Conservation (phyloP, 2,797 vertebrate genomes). For the Labroides dimidiatus region DNA sequence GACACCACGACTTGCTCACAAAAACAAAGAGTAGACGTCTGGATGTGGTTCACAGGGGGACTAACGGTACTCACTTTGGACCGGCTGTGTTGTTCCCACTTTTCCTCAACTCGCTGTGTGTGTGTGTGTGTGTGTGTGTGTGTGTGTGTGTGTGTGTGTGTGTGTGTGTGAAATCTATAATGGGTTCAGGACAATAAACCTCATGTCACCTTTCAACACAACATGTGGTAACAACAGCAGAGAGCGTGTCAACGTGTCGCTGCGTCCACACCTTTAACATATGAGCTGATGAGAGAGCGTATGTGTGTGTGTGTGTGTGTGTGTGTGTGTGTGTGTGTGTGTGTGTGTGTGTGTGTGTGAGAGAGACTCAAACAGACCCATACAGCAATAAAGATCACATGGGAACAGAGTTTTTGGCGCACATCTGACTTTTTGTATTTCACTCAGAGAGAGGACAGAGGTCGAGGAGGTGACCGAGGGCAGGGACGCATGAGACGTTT, state of each 20-base stretch:
- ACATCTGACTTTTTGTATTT: not conserved
- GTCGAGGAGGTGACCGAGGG: conserved; percentile 33
- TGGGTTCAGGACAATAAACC: conserved; percentile 59
- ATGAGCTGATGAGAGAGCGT: conserved; percentile 55
- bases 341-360: conserved; percentile 25
- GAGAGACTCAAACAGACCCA: too few species aligned
- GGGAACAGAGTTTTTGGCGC: conserved; percentile 19
- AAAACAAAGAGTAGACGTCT: conserved; percentile 27
- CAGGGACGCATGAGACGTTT: not conserved
- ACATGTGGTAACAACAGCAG: conserved; percentile 57
- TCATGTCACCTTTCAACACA: conserved; percentile 50
- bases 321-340: conserved; percentile 25
- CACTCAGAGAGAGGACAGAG: conserved; percentile 5
- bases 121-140: conserved; percentile 10
- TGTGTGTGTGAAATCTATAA: conserved; percentile 17
- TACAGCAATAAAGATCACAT: not conserved
- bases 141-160: conserved; percentile 14
- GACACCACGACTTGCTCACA: conserved; percentile 13
- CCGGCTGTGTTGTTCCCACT: conserved; percentile 30
- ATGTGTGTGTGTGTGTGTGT: conserved; percentile 20
- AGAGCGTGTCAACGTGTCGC: conserved; percentile 22
- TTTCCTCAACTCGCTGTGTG: not conserved
- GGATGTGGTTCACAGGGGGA: conserved; percentile 27
- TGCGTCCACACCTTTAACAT: conserved; percentile 46
- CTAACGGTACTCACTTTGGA: conserved; percentile 38